These are phyloP conservation scores for Pentamera pediparva DNA, from an alignment of 53 echinoderm and acorn worm genomes.

Conservation along the genomic window DNA sequence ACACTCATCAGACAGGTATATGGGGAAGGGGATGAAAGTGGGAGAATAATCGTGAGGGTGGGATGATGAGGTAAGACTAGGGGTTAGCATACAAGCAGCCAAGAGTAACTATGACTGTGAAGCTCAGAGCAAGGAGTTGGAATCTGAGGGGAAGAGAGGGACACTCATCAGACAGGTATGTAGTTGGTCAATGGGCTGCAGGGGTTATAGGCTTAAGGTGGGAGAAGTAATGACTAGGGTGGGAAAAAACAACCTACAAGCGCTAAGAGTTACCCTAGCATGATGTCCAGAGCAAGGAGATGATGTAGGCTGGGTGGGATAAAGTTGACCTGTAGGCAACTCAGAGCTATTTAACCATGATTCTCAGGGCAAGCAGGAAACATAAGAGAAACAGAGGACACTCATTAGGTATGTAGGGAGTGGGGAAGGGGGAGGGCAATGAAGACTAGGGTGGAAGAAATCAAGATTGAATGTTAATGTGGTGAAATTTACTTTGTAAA, in stretches of 20 bases:
- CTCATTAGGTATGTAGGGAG: too few species aligned
- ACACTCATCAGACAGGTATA: conserved; percentile 89
- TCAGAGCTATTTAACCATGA: conserved; percentile 90
- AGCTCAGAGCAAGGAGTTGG: conserved; percentile 65
- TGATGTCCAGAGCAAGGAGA: too few species aligned
- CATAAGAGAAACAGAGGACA: background rate
- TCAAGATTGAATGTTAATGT: background rate
- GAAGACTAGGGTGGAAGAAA: background rate
- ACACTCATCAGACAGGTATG: conserved; percentile 89
- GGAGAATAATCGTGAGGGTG: too few species aligned
- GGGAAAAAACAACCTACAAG: conserved; percentile 90
- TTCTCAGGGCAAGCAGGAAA: conserved; percentile 57
- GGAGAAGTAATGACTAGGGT: too few species aligned
- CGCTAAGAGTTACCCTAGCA: conserved; percentile 95
- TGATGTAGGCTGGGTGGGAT: too few species aligned
- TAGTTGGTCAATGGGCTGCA: too few species aligned
- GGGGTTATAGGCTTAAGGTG: background rate
- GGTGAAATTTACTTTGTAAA: too few species aligned
- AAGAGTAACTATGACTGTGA: conserved; percentile 95
- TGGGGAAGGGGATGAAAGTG: background rate
- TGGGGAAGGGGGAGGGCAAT: background rate
- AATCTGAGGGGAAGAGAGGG: conserved; percentile 84
- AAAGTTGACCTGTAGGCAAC: conserved; percentile 92
- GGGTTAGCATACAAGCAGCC: conserved; percentile 94
- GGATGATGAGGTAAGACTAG: conserved; percentile 94